Percentiles rank a stretch among this genome's conserved stretches.
phyloP scores from a whole-genome alignment of 2,797 vertebrate species.

The Poecilia picta region DNA sequence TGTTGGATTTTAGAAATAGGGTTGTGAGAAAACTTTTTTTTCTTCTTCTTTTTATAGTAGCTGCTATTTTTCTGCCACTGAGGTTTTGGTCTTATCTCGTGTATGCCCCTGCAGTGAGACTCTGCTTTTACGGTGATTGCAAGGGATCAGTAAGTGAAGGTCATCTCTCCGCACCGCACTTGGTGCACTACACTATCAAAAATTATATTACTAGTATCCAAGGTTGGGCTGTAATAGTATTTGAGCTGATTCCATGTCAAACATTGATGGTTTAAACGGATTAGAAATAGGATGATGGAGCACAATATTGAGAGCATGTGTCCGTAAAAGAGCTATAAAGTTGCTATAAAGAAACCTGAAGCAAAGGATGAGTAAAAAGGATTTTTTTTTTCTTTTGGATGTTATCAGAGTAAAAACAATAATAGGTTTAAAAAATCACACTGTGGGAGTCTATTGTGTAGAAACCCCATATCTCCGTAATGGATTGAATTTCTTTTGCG shows the following conservation, averaged over 20 bases:
- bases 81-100: conserved; percentile 40
- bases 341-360: not conserved
- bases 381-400: not conserved
- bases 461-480: not conserved
- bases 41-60: not conserved
- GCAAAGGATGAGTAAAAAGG: not conserved
- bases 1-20: not conserved
- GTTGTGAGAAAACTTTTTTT: not conserved
- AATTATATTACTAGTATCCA: conserved; percentile 50
- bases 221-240: conserved; percentile 37
- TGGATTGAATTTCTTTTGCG: not conserved
- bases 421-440: not conserved
- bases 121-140: conserved; percentile 65
- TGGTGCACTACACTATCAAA: conserved; percentile 18
- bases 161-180: conserved; percentile 35
- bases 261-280: conserved; percentile 52
- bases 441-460: not conserved
- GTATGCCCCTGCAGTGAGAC: conserved; percentile 19
- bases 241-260: conserved; percentile 45
- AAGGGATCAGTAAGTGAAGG: conserved; percentile 55
- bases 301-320: conserved; percentile 4
- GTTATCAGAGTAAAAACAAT: not conserved
- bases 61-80: not conserved
- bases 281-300: conserved; percentile 5
- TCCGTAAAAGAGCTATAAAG: not conserved